These are phyloP conservation scores for Nycteola revayana DNA, from an alignment of 2,888 invertebrate genomes.

Conservation along the genomic window DNA sequence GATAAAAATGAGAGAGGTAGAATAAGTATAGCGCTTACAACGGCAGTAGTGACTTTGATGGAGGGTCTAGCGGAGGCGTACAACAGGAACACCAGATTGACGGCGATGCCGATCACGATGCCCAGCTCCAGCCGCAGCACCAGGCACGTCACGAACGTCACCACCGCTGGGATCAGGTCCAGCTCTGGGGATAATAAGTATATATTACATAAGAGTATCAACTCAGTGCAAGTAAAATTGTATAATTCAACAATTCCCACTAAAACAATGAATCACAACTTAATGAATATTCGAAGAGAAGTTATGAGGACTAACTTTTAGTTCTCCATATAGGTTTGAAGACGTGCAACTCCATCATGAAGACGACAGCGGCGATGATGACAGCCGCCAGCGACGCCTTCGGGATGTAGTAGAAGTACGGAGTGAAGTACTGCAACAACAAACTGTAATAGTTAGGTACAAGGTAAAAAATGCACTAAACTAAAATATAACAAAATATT, in stretches of 20 bases:
- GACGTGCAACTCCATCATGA: slow-evolving; percentile 91
- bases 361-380: slow-evolving; percentile 92
- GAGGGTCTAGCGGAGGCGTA: slow-evolving; percentile 92
- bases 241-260: too few relatives aligned
- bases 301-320: slow-evolving; percentile 84
- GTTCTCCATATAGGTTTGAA: slow-evolving; percentile 91
- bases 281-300: too few relatives aligned
- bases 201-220: too few relatives aligned
- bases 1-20: too few relatives aligned
- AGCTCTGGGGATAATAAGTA: slow-evolving; percentile 88
- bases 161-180: slow-evolving; percentile 91
- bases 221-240: too few relatives aligned
- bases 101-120: slow-evolving; percentile 90
- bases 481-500: too few relatives aligned
- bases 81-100: slow-evolving; percentile 90
- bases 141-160: slow-evolving; percentile 91
- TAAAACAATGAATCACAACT: background rate
- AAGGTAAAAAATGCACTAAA: too few relatives aligned
- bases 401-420: slow-evolving; percentile 91
- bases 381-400: slow-evolving; percentile 90
- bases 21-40: too few relatives aligned
- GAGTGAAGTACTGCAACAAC: slow-evolving; percentile 87
- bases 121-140: slow-evolving; percentile 93
- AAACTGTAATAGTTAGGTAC: too few relatives aligned
- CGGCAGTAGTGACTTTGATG: slow-evolving; percentile 85